Conservation (phyloP, 1,140 invertebrate genomes). For the Anoplolepis gracilipes region DNA sequence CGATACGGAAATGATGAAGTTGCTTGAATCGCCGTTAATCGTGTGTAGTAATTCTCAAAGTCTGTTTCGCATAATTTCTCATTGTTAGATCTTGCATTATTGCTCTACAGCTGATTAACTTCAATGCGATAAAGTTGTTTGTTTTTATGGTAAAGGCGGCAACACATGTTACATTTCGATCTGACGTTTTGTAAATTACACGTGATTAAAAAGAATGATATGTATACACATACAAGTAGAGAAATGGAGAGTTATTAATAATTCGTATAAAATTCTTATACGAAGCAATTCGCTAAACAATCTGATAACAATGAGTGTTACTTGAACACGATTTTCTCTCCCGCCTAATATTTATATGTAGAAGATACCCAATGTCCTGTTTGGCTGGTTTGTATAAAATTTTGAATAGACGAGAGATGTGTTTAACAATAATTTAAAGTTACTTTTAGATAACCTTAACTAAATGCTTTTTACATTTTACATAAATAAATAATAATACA, state of each 20-base stretch:
- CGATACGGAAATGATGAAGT: constrained; percentile 6
- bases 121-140: constrained; percentile 32
- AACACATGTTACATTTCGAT: not conserved
- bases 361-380: constrained; percentile 1
- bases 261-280: constrained; percentile 33
- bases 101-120: not conserved
- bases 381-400: constrained; percentile 59
- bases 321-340: constrained; percentile 1
- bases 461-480: constrained; percentile 62
- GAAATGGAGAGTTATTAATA: too few species aligned
- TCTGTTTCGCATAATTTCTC: constrained; percentile 17
- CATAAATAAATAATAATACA: constrained; percentile 74
- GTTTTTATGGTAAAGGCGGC: not conserved
- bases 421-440: constrained; percentile 69
- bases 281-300: not conserved
- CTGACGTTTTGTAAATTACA: constrained; percentile 18
- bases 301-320: constrained; percentile 28
- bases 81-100: not conserved
- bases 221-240: not conserved
- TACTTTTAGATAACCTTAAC: constrained; percentile 30
- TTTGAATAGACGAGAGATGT: constrained; percentile 17
- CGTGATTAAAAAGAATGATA: constrained; percentile 29
- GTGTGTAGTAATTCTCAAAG: constrained; percentile 3
- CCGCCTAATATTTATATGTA: constrained; percentile 57
- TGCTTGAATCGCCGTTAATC: constrained; percentile 2